Base-by-base conservation (phyloP, 1,140 invertebrate genomes). In the Megathymus violae region DNA sequence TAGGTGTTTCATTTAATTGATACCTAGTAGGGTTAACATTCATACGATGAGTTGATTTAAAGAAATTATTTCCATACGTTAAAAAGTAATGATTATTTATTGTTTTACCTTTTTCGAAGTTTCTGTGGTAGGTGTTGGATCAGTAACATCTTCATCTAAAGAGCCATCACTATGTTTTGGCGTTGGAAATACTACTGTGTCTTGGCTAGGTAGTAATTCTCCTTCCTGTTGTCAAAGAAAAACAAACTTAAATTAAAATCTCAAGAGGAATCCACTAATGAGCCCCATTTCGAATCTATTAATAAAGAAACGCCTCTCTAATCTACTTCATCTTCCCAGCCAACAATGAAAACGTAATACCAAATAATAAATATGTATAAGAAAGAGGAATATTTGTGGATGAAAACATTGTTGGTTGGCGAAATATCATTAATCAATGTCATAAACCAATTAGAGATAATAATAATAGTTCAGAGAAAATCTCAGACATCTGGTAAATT, bases 61-160 rank as follows among this genome's bases (percentile, higher is more conserved):
- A n/a, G n/a, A n/a, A n/a, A n/a, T n/a, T n/a, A n/a, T n/a, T n/a
- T n/a, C n/a, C n/a, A n/a, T n/a, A n/a, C n/a, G n/a, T n/a, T n/a
- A n/a, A n/a, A n/a, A n/a, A n/a, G n/a, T n/a, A n/a, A n/a, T 22
- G 2, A 22, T 2, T 22, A 22, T 22, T 22, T 22, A 5, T 56
- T n/a, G 3, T n/a, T n/a, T 66, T 74, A 88, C 87, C 80, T 88
- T 89, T 67, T 89, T 89, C 3, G 87, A 84, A 9, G 85, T 78
- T 38, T 74, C 70, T 51, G 71, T 68, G 5, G 87, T 90, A 0
- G 87, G 87, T 51, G 79, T 78, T 0, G 78, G 75, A 48, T 90
- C 87, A 27, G 81, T 86, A 5, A 75, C 71, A 14, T 90, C 87
- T 44, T 90, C 87, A 17, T 90, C 87, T 11, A 77, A 13, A 2